Evolutionary conservation across 2,797 vertebrate genomes (phyloP), one percentile per base, ranked within the genome.

Genomic region (Dryobates pubescens): DNA sequence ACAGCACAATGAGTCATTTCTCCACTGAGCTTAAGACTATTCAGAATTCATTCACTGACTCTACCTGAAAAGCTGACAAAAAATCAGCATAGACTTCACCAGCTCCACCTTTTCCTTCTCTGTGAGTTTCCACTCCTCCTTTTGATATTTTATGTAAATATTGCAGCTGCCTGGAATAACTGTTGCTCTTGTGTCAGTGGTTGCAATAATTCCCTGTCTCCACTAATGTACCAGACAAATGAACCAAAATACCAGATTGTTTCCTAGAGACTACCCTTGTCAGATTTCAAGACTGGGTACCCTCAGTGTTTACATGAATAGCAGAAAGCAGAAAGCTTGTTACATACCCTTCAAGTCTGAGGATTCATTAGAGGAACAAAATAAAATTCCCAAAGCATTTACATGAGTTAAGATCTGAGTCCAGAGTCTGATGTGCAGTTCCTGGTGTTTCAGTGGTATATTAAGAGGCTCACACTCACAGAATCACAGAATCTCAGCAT

Each of bases 11-110:
- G 78, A 94, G 53, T 76, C 70, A 69, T 56, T 71, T 41, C 54
- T 68, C 32, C 87, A 61, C 68, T 81, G 78, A 82, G 82, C 71
- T 86, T n/a, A 56, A 91, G 53, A n/a, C 17, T 47, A 43, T 29
- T 83, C 85, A 70, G 77, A 78, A 92, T 73, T 68, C 62, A 86
- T 90, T 86, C 86, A 26, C 59, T 86, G 64, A 15, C 61, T 73
- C 78, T 7, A n/a, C 30, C 77, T 89, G 82, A 68, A 90, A 76
- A 86, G 49, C 38, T 83, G 63, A 91, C 82, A 82, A n/a, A 68
- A 61, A 30, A 63, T 17, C 77, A 86, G 27, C 34, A 4, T 26
- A 47, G 82, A 54, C 17, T 75, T 58, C 45, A 32, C 32, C 54
- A 69, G 57, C 36, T 79, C 56, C 63, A 59, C 67, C 32, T 86